Base-by-base conservation (phyloP, 2,797 vertebrate species). In the Apogon talboti region DNA sequence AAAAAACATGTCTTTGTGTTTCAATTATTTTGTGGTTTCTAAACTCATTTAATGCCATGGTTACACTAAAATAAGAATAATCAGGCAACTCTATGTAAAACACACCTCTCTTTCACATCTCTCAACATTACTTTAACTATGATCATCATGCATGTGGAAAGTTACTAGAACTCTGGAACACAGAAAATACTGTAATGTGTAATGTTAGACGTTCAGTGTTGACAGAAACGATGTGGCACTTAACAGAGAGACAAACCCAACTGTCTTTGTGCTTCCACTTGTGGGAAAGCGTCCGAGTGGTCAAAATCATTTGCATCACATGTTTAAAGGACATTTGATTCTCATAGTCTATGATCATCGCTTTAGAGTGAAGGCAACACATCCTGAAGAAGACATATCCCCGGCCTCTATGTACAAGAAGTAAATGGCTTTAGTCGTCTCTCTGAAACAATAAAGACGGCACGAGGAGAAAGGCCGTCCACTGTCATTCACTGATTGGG, bases 361-460 rank as follows among this genome's bases (percentile, higher is more conserved):
- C 49, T 65, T 71, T 49, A 79, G 71, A 82, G 21, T 24, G 66
- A 81, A 87, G 79, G 73, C 77, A 79, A 60, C 74, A 66, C 41
- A 46, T 72, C 67, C 56, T 58, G 56, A 69, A 86, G 74, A 87
- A 66, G 75, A 82, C 79, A 66, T 60, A 52, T 84, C 49, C 71
- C 78, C 48, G 56, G 73, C n/a, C 68, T 87, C 70, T 91, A 80
- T 87, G 68, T 87, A 92, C 89, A 90, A 48, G 66, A 81, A 67
- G 62, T 74, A 87, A 89, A 90, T 92, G 91, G 91, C 91, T 94
- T 92, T 76, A 78, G 74, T 86, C 87, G 60, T 42, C 33, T 42
- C 33, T 76, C 70, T 42, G 56, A 57, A 62, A 28, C 12, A 19
- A 71, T 60, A 57, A 51, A 3, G 1, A 52, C 52, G 21, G 59